Evolutionary conservation across 23 tunicate species (phyloP).

Genomic region (Trididemnum nubilum): DNA sequence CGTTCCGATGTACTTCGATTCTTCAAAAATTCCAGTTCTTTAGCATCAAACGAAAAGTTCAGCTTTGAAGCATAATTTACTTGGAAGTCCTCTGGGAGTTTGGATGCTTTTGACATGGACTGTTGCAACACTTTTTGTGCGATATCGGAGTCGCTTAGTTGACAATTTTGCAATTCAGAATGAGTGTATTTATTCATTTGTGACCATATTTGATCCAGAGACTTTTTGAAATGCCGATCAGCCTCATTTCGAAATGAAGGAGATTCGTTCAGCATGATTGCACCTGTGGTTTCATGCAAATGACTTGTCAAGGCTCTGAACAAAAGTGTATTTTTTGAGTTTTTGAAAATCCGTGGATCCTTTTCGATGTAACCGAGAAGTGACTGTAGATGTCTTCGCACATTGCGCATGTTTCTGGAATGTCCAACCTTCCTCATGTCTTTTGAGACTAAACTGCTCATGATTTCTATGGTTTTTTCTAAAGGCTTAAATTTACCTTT

Average conservation of each 20-base stretch:
- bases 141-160: too few species aligned
- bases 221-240: background rate
- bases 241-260: background rate
- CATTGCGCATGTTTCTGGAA: background rate
- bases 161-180: too few species aligned
- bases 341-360: background rate
- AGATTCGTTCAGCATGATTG: constrained; percentile 5
- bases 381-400: background rate
- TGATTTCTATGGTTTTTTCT: background rate
- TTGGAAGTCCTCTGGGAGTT: background rate
- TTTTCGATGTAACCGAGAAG: constrained; percentile 4
- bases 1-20: background rate
- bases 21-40: constrained; percentile 18
- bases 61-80: constrained; percentile 12
- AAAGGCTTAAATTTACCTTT: background rate
- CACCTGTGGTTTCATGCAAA: too few species aligned
- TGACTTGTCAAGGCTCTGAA: too few species aligned
- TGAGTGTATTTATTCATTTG: too few species aligned
- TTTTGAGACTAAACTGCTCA: too few species aligned
- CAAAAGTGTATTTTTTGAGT: background rate
- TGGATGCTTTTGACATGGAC: too few species aligned
- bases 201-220: background rate
- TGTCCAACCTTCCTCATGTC: background rate
- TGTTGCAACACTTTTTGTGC: too few species aligned
- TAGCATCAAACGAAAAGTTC: background rate